Evolutionary conservation across 2,797 vertebrate species (phyloP), one percentile per base, ranked within the genome.

Genomic region (Poliocrania exsul): DNA sequence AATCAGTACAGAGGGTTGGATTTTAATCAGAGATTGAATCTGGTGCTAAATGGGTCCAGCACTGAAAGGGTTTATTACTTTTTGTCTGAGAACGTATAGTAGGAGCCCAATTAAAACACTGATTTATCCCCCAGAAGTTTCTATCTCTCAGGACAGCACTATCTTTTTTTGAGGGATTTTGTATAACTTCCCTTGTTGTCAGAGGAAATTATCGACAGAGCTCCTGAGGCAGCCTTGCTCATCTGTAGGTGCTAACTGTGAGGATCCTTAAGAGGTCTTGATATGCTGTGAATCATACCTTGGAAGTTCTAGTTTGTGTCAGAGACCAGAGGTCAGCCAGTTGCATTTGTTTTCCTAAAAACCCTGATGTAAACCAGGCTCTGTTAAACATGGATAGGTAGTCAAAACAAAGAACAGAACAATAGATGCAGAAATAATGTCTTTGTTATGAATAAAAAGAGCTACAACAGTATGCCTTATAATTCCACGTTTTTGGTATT

Each of bases 371-470:
- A n/a, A 75, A 64, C 15, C 25, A 38, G n/a, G 18, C 47, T 65
- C 47, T 33, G 4, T 29, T 60, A 61, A 78, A 54, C 1, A 10
- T 7, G 77, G 25, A 33, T 44, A 81, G 64, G 57, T 37, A 37
- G n/a, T n/a, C 70, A 77, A 67, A 86, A 31, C 2, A 16, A 85
- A 75, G 51, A 50, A 20, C 3, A 9, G 40, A 87, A 66, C 40
- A 72, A 73, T 95, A 67, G 88, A 62, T 77, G 28, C 2, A 20
- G 58, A 71, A 88, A 23, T 44, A 10, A 66, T 2, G 7, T 71
- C 60, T 93, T 92, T 66, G 70, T 86, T 78, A 10, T 6, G 21
- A 83, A 62, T 73, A 49, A n/a, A 38, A 61, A 77, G 28, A 88
- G 83, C 81, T 86, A 21, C 46, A 58, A 23, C 42, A 69, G 40